phyloP scores from a whole-genome alignment of 1,140 invertebrate species.

The Chionoecetes opilio region DNA sequence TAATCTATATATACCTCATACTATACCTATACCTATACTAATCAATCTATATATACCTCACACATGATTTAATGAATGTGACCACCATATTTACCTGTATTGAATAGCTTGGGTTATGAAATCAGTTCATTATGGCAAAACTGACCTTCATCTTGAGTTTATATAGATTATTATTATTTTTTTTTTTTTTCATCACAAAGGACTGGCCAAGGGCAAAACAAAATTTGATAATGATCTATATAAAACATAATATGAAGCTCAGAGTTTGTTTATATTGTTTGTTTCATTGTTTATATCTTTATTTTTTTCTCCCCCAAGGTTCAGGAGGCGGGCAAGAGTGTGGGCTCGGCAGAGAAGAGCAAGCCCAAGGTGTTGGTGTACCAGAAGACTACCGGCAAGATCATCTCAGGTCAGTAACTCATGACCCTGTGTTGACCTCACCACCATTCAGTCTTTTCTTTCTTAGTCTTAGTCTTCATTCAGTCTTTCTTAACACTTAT shows the following conservation, averaged over 20 bases:
- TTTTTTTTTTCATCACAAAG: constrained; percentile 51
- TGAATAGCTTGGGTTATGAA: no score
- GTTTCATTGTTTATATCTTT: not conserved
- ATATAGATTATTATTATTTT: not conserved
- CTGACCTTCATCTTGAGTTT: not conserved
- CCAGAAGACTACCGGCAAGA: constrained; percentile 90
- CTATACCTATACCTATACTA: no score
- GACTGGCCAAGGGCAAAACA: not conserved
- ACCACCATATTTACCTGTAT: no score
- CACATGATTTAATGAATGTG: not conserved
- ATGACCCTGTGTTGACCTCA: no score
- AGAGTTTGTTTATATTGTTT: not conserved
- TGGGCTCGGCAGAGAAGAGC: constrained; percentile 55
- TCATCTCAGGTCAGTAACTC: constrained; percentile 89
- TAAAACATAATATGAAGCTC: no score
- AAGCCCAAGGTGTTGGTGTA: constrained; percentile 88
- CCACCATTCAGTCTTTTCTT: no score
- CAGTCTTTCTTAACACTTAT: no score
- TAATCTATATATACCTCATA: no score
- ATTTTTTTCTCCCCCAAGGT: constrained; percentile 61
- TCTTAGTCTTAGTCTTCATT: no score
- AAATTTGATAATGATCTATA: no score
- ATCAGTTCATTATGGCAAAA: no score
- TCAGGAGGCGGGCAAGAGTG: constrained; percentile 2
- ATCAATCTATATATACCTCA: not conserved